Percentiles rank a stretch among this genome's conserved stretches.
These are phyloP conservation scores for Hiodon tergisus DNA, from an alignment of 2,113 vertebrate genomes.

Conservation along the genomic window DNA sequence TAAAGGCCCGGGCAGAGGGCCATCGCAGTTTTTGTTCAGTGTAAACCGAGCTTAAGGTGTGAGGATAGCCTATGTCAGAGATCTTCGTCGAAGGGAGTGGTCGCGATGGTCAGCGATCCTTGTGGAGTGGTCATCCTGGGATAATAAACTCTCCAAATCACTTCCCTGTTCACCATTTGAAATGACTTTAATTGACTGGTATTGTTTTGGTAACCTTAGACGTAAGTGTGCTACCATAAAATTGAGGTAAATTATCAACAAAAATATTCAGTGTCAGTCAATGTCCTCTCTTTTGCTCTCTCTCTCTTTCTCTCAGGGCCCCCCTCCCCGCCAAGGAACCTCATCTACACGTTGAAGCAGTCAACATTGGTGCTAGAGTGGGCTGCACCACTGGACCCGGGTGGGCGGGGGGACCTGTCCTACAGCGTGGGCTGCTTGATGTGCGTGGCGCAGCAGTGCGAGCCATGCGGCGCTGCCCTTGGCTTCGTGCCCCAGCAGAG, in stretches of 20 bases:
- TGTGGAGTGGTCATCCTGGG: background rate
- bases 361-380: slow-evolving; percentile 79
- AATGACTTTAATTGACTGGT: too few species aligned
- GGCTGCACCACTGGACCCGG: slow-evolving; percentile 70
- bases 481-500: slow-evolving; percentile 88
- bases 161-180: too few species aligned
- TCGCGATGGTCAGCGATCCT: background rate
- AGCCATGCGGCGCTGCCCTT: slow-evolving; percentile 73
- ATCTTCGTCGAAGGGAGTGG: too few species aligned
- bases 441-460: slow-evolving; percentile 60
- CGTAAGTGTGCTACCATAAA: background rate
- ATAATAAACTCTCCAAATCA: background rate
- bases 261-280: background rate
- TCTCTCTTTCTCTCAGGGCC: slow-evolving; percentile 63
- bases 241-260: background rate
- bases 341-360: slow-evolving; percentile 80
- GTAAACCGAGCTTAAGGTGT: too few species aligned
- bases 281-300: background rate
- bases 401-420: slow-evolving; percentile 77
- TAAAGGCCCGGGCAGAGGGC: too few species aligned
- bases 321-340: slow-evolving; percentile 77
- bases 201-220: too few species aligned
- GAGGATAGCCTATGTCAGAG: too few species aligned
- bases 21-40: too few species aligned
- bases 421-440: slow-evolving; percentile 80